Evolutionary conservation across 2,113 vertebrate species (phyloP).

Genomic region (Egretta garzetta): DNA sequence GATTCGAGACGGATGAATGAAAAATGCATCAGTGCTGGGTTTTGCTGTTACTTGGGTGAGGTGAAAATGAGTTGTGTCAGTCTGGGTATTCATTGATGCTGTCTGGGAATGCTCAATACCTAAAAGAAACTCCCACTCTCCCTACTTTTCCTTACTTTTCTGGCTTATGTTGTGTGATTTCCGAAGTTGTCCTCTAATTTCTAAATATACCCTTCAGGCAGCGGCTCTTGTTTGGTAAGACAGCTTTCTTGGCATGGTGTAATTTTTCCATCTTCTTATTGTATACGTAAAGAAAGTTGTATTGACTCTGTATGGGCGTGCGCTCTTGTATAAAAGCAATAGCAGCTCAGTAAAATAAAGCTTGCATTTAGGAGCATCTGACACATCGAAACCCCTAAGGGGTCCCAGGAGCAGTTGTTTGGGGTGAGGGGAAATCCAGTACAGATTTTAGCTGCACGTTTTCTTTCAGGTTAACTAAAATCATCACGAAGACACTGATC

Average conservation of each 20-base stretch:
- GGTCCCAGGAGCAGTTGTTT: neutral
- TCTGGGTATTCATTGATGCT: neutral
- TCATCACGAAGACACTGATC: neutral
- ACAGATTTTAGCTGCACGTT: neutral
- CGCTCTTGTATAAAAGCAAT: neutral
- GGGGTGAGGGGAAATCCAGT: neutral
- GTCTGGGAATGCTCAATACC: neutral
- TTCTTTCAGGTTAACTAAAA: neutral
- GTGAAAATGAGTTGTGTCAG: neutral
- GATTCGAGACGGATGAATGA: neutral
- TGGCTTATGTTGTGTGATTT: constrained; percentile 5
- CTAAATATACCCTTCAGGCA: constrained; percentile 29
- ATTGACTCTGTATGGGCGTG: neutral
- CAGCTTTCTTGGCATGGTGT: constrained; percentile 1
- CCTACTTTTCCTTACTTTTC: neutral
- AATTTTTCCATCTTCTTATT: constrained; percentile 19
- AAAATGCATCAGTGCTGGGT: neutral
- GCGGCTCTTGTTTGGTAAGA: neutral
- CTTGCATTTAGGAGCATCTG: neutral
- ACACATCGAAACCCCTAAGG: accelerated
- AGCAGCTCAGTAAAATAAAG: neutral
- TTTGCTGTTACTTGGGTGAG: neutral
- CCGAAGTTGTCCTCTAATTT: neutral
- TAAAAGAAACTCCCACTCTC: constrained; percentile 9
- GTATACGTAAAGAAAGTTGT: neutral